phyloP scores from a whole-genome alignment of 1,140 invertebrate species.

The Drosophila willistoni region DNA sequence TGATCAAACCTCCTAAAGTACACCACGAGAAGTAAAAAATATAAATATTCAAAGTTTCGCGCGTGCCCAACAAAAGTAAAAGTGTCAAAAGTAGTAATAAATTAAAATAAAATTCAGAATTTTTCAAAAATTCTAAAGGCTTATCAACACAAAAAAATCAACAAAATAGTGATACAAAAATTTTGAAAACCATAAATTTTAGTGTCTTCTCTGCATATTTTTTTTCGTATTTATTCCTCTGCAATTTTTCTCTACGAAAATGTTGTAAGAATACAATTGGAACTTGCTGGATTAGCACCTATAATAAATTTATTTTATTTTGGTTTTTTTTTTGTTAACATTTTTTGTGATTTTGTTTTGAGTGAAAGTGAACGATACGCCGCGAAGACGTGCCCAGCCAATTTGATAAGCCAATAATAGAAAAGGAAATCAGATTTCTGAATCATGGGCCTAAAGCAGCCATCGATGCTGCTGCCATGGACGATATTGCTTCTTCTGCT shows the following conservation, averaged over 20 bases:
- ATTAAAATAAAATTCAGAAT: slow-evolving; percentile 5
- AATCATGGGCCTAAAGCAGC: slow-evolving; percentile 42
- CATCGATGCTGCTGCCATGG: slow-evolving; percentile 35
- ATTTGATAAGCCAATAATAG: slow-evolving; percentile 39
- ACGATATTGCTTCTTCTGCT: slow-evolving; percentile 30
- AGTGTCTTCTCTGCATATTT: slow-evolving; percentile 17
- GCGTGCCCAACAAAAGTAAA: slow-evolving; percentile 52
- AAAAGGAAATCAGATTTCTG: slow-evolving; percentile 22
- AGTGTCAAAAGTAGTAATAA: slow-evolving; percentile 43
- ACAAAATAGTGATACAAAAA: slow-evolving; percentile 15
- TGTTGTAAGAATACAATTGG: slow-evolving; percentile 42
- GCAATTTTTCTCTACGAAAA: slow-evolving; percentile 55
- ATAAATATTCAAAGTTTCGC: slow-evolving; percentile 17
- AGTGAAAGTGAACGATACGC: slow-evolving; percentile 68
- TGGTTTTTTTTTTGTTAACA: slow-evolving; percentile 37
- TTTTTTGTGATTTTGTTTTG: slow-evolving; percentile 48
- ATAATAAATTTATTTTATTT: slow-evolving; percentile 10
- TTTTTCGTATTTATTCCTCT: slow-evolving; percentile 19
- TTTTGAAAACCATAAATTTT: slow-evolving; percentile 17
- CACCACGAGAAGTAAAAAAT: neutral
- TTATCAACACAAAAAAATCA: slow-evolving; percentile 23
- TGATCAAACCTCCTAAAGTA: neutral
- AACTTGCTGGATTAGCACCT: slow-evolving; percentile 29
- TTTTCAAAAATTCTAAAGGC: slow-evolving; percentile 51
- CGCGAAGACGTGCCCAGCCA: slow-evolving; percentile 60